Base-by-base conservation (phyloP, 2,113 vertebrate species). In the Hemiscyllium ocellatum region DNA sequence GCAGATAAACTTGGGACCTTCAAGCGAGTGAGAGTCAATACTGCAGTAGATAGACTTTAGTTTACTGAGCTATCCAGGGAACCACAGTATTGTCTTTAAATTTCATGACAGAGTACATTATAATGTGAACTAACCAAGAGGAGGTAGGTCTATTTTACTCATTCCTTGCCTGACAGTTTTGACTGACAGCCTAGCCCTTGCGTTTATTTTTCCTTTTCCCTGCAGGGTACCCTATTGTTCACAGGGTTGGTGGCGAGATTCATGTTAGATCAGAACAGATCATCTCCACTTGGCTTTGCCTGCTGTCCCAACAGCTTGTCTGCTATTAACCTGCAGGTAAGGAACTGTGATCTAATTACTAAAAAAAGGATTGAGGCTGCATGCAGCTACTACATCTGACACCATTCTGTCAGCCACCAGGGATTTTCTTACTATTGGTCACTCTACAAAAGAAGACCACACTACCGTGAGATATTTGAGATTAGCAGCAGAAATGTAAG, bases 341-440 rank as follows among this genome's bases (percentile, higher is more conserved):
- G 50, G n/a, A 47, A 3, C 86, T 56, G 26, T 90, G 87, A 61
- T 61, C 87, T 61, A 33, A 90, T 90, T 90, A 65, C 87, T 90
- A 90, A 61, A 90, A 90, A 50, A 90, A 61, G 33, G 26, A 90
- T 61, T 61, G 50, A 90, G 87, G 87, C 22, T 61, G 15, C 29
- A 61, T 61, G 47, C 26, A 56, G 87, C 87, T 50, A 12, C 10
- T 61, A 10, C 52, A 90, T 33, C 87, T 90, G 87, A 90, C 87
- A 90, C 87, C 87, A 90, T 90, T 90, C 87, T 90, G 87, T 90
- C 87, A 90, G 26, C 52, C 29, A 61, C 87, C 29, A 12, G 8
- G 56, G 12, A 61, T 12, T 61, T 61, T 61, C 56, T 61, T 7
- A 12, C 56, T 12, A 61, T 61, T 12, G 56, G 56, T 61, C 56